A percentile compares a stretch with the other conserved stretches of the same genome.
Evolutionary conservation across 2,797 vertebrate species (phyloP).

Genomic region (Xiphorhynchus erythropygius): DNA sequence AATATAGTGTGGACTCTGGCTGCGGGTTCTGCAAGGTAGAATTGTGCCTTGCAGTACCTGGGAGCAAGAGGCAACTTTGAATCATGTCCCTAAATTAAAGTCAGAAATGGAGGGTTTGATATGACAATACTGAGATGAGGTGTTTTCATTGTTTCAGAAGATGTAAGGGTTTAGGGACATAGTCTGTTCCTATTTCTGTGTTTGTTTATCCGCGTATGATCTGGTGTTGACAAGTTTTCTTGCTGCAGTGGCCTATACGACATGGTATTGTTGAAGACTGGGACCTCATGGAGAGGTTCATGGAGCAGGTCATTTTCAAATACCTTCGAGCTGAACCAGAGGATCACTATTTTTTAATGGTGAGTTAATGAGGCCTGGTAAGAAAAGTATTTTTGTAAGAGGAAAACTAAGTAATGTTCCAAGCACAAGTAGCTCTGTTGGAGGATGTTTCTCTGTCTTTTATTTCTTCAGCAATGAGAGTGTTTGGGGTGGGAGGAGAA

Average conservation of each 20-base stretch:
- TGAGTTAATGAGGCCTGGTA: constrained; percentile 49
- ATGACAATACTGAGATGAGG: background rate
- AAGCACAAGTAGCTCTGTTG: background rate
- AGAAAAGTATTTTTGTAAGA: background rate
- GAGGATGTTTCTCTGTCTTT: background rate
- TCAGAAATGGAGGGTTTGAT: background rate
- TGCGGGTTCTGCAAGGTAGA: background rate
- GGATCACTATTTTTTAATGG: constrained; percentile 84
- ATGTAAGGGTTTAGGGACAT: background rate
- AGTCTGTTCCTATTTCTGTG: background rate
- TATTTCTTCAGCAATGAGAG: background rate
- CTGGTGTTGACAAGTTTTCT: background rate
- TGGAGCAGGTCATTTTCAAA: constrained; percentile 84
- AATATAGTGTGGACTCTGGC: background rate
- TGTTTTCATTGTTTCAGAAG: background rate
- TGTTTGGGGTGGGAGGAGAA: background rate
- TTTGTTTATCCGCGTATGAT: background rate
- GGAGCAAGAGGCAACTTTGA: background rate
- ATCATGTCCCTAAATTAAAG: background rate
- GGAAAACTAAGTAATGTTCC: background rate
- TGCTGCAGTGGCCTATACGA: constrained; percentile 79
- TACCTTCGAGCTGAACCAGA: constrained; percentile 82
- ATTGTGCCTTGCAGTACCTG: background rate
- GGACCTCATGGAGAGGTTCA: constrained; percentile 85
- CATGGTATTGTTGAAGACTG: constrained; percentile 83